Conservation (phyloP, 2,888 invertebrate species). For the Spodoptera exigua region DNA sequence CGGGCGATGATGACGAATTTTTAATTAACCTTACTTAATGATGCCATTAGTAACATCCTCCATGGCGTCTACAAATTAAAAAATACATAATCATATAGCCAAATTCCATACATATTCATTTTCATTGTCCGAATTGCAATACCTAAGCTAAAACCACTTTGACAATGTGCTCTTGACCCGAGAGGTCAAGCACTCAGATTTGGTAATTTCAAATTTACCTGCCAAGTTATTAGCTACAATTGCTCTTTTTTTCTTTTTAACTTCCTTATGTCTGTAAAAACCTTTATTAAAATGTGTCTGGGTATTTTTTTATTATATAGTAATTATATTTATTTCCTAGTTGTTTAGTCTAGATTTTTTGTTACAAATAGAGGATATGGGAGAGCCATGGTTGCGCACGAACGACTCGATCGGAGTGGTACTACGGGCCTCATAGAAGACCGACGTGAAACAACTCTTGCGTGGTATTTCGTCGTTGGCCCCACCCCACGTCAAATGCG, state of each 20-base stretch:
- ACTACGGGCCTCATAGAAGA: no score
- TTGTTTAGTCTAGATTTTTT: constrained; percentile 9
- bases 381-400: no score
- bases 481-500: no score
- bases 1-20: no score
- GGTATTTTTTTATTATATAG: constrained; percentile 6
- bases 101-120: constrained; percentile 35
- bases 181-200: constrained; percentile 45
- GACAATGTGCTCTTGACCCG: constrained; percentile 53
- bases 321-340: constrained; percentile 23
- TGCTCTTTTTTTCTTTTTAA: constrained; percentile 39
- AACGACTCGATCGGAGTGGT: no score
- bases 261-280: constrained; percentile 22
- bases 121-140: constrained; percentile 35
- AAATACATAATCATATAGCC: constrained; percentile 14
- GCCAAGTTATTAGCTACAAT: constrained; percentile 44
- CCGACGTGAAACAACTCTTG: no score
- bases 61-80: neutral
- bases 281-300: neutral
- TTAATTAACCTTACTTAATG: no score
- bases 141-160: constrained; percentile 23
- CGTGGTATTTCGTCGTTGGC: no score
- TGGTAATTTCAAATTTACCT: constrained; percentile 36
- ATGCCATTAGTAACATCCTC: no score
- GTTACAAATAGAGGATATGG: no score